Evolutionary conservation across 2,113 vertebrate genomes (phyloP).

Genomic region (Megaceryle maxima): DNA sequence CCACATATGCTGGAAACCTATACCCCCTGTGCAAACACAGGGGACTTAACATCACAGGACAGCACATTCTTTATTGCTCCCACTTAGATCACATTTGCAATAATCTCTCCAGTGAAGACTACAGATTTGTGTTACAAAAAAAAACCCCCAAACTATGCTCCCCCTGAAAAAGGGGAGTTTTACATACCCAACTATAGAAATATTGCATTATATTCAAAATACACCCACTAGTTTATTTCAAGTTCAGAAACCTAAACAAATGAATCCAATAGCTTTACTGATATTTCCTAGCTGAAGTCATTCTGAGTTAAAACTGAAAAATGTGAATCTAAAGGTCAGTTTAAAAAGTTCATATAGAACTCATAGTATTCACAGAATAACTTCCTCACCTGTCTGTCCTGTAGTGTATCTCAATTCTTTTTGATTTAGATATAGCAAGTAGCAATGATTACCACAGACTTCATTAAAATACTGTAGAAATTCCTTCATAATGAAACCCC

Average conservation of each 20-base stretch:
- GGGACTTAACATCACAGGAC: background rate
- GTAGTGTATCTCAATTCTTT: background rate
- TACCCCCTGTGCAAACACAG: background rate
- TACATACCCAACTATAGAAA: background rate
- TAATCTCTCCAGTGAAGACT: background rate
- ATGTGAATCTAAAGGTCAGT: background rate
- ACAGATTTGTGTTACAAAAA: background rate
- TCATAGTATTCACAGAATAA: no score
- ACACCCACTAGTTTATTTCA: background rate
- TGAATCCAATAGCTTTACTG: background rate
- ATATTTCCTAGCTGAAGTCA: background rate
- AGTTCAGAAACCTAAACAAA: background rate
- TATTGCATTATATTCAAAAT: background rate
- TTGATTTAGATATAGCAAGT: background rate
- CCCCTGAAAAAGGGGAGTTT: background rate
- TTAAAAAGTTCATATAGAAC: background rate
- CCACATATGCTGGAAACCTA: background rate
- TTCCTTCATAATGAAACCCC: background rate
- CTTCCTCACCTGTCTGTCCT: background rate
- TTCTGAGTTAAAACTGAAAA: background rate
- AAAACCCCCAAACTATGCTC: background rate
- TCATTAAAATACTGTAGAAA: background rate
- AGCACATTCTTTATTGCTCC: background rate
- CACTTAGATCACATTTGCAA: background rate
- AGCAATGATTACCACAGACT: background rate